Evolutionary conservation across 2,888 invertebrate genomes (phyloP), one percentile per base, ranked within the genome.

Genomic region (Drepanosiphum platanoidis): DNA sequence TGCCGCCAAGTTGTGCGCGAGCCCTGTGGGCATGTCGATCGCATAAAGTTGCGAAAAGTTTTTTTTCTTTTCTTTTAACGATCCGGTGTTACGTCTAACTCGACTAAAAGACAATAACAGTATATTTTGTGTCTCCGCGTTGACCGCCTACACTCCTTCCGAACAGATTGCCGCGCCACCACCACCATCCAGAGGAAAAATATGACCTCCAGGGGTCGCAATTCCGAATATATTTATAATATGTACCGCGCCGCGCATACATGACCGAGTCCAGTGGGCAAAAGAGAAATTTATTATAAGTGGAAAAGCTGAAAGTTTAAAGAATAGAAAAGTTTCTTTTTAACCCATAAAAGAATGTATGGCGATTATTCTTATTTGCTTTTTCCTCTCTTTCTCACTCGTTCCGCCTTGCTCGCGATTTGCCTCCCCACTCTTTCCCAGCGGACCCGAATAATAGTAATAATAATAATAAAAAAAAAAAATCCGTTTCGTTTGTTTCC

Each of bases 251-350:
- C 22, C n/a, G 13, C 52, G 39, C 66, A 79, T 68, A 79, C 46
- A 68, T 27, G 34, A 68, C 64, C 83, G 18, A 66, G 83, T 83
- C 66, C 36, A 32, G 34, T 30, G 42, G 66, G 52, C 46, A 64
- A 15, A 27, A 42, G 39, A 77, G 70, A 68, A 77, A 84, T 77
- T 77, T 77, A 77, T 84, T 77, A 75, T 58, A 77, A 77, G 84
- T 77, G 84, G 84, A 77, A 84, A 77, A 83, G 83, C 66, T 66
- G 64, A 75, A 84, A 84, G 84, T 84, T 84, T 84, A 84, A 75
- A 68, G 77, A 83, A 75, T 75, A 74, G 64, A 84, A 77, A 84
- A 84, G 77, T 84, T 84, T 83, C 75, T 83, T 66, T 83, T 84
- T 77, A 68, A 68, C 77, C 75, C 84, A 84, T 77, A 84, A 84